Base-by-base conservation (phyloP, 1,140 invertebrate species). In the Heliconius hermathena region DNA sequence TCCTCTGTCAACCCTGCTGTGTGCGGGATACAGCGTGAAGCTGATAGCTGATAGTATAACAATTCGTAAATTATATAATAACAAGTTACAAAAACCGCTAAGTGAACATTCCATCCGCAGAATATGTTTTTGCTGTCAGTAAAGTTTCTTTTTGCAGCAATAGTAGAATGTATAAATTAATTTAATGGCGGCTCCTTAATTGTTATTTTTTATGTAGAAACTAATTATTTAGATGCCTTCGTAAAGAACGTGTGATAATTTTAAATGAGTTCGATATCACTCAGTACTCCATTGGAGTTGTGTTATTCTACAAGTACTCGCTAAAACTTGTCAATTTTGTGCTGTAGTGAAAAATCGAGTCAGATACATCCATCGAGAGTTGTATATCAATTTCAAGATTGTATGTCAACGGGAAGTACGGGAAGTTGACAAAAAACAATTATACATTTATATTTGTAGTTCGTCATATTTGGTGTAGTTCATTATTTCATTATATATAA, bases 121-220 rank as follows among this genome's bases (percentile, higher is more conserved):
- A 29, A 66, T 66, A 2, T 5, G 1, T 66, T 66, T 66, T 66
- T 66, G 4, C 22, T 66, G 60, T 29, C 60, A 29, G 22, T 11
- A 16, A n/a, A 22, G 57, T n/a, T 11, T 9, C n/a, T 52, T 76
- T 26, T 41, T 66, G 57, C 46, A 66, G 70, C 57, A 52, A 38
- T 66, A 36, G 60, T 46, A 16, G 5, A 54, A 29, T 8, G 22
- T 46, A 84, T 82, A 81, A 82, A 85, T 85, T 83, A 83, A 82
- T 78, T 78, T 82, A 83, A 83, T 81, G 73, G 82, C 79, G 80
- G 81, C 60, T 18, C 81, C 33, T 66, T 76, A 76, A 66, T 76
- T 66, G 38, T 46, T 76, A 66, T 76, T 70, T 75, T 76, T 76
- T 76, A 38, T 66, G 8, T 1, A 8, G 1, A 22, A 36, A 74